Percentiles rank a stretch among this genome's conserved stretches.
These are phyloP conservation scores for Schizopygopsis malacanthus DNA, from an alignment of 2,797 vertebrate genomes.

Conservation along the genomic window DNA sequence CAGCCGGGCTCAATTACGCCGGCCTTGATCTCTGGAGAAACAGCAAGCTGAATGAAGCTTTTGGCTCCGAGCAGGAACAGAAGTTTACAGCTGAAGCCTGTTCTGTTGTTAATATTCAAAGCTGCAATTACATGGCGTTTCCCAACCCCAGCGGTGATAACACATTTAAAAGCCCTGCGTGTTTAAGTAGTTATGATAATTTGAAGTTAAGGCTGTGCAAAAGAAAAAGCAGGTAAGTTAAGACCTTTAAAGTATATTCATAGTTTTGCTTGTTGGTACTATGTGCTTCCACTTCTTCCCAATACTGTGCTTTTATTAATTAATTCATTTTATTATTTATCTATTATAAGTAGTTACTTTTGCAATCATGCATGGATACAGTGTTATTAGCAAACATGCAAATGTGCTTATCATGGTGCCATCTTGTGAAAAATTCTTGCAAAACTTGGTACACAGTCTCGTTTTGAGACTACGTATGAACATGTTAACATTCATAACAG, in stretches of 20 bases:
- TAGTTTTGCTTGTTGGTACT: not conserved
- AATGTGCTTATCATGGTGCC: not conserved
- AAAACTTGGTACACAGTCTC: not conserved
- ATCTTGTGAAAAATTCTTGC: not conserved
- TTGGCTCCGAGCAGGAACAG: slow-evolving; percentile 16
- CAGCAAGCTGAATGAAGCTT: slow-evolving; percentile 15
- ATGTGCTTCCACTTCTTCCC: not conserved
- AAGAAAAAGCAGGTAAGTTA: not conserved
- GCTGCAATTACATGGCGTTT: slow-evolving; percentile 44
- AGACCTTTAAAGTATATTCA: not conserved
- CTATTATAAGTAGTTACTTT: not conserved
- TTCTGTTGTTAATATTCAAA: slow-evolving; percentile 53
- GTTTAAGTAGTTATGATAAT: slow-evolving; percentile 35
- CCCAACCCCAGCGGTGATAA: slow-evolving; percentile 12
- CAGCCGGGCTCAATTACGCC: slow-evolving; percentile 46
- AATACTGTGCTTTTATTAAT: not conserved
- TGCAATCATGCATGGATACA: not conserved
- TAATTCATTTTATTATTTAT: not conserved
- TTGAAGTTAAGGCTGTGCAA: slow-evolving; percentile 33
- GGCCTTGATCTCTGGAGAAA: slow-evolving; percentile 41
- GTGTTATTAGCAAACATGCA: not conserved
- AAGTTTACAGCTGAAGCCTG: slow-evolving; percentile 39
- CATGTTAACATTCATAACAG: not conserved
- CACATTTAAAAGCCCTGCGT: slow-evolving; percentile 22
- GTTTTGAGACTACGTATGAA: not conserved